Conservation (phyloP, 2,888 invertebrate genomes). For the Cyclophora albipunctata region DNA sequence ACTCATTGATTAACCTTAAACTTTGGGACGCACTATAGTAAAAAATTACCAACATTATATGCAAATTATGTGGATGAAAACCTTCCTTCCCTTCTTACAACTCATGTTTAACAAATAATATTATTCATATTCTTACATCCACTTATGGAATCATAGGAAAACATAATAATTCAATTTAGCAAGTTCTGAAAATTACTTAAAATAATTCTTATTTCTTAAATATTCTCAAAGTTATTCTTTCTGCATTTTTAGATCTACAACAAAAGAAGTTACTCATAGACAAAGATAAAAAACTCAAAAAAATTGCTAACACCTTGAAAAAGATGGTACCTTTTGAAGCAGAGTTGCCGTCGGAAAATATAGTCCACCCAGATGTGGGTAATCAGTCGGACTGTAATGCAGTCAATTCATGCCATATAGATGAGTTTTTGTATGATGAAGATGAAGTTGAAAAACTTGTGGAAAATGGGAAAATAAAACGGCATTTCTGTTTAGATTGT, state of each 20-base stretch:
- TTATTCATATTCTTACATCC: too few relatives aligned
- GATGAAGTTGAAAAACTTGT: constrained; percentile 69
- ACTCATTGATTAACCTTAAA: too few relatives aligned
- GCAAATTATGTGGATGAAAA: too few relatives aligned
- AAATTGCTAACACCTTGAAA: constrained; percentile 51
- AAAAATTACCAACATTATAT: too few relatives aligned
- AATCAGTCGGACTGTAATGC: constrained; percentile 72
- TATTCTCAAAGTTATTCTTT: too few relatives aligned
- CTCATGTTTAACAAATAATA: too few relatives aligned
- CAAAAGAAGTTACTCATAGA: constrained; percentile 34
- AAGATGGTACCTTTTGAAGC: constrained; percentile 54
- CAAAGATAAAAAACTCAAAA: constrained; percentile 40
- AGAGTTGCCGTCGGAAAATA: constrained; percentile 55
- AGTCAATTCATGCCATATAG: constrained; percentile 76
- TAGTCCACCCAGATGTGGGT: constrained; percentile 53
- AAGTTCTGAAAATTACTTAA: too few relatives aligned
- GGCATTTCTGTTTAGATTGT: constrained; percentile 55
- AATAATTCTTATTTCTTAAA: too few relatives aligned
- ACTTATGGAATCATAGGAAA: too few relatives aligned
- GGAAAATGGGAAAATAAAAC: constrained; percentile 45
- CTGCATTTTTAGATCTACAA: constrained; percentile 40
- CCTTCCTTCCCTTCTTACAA: too few relatives aligned
- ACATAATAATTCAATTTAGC: too few relatives aligned
- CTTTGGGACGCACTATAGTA: too few relatives aligned
- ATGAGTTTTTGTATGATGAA: constrained; percentile 82